A percentile compares a stretch with the other conserved stretches of the same genome.
Evolutionary conservation across 1,140 invertebrate species (phyloP).

Genomic region (Vanessa atalanta): DNA sequence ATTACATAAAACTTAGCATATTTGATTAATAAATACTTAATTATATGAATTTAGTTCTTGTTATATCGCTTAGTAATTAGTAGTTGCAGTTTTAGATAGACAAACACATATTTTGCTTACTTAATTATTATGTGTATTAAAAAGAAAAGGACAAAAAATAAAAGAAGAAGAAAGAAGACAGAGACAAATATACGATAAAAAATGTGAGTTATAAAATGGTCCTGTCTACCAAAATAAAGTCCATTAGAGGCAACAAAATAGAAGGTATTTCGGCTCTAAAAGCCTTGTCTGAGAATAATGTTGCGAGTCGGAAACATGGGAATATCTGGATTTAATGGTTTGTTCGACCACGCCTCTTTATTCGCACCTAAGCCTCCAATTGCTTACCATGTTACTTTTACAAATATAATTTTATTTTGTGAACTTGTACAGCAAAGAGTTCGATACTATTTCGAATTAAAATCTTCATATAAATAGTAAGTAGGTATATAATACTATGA

Average conservation of each 20-base stretch:
- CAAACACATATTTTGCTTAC: not conserved
- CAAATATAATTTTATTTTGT: no score
- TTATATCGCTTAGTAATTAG: no score
- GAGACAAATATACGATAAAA: not conserved
- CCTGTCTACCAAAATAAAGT: conserved; percentile 33
- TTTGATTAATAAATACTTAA: no score
- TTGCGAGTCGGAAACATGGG: conserved; percentile 35
- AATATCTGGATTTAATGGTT: conserved; percentile 39
- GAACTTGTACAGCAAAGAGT: no score
- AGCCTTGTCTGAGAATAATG: conserved; percentile 40
- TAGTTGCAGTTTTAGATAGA: not conserved
- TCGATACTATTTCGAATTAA: no score
- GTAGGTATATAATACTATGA: no score
- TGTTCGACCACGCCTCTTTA: conserved; percentile 36
- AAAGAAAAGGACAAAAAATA: not conserved
- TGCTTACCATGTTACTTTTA: no score
- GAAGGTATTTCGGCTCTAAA: conserved; percentile 34
- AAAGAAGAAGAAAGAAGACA: no score
- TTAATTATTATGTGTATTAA: not conserved
- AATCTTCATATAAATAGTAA: no score
- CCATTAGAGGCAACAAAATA: conserved; percentile 42
- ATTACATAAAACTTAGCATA: not conserved
- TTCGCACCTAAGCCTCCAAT: not conserved
- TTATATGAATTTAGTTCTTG: no score
- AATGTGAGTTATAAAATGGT: conserved; percentile 16